Evolutionary conservation across 2,888 invertebrate genomes (phyloP), one percentile per base, ranked within the genome.

Genomic region (Drosophila neotestacea): DNA sequence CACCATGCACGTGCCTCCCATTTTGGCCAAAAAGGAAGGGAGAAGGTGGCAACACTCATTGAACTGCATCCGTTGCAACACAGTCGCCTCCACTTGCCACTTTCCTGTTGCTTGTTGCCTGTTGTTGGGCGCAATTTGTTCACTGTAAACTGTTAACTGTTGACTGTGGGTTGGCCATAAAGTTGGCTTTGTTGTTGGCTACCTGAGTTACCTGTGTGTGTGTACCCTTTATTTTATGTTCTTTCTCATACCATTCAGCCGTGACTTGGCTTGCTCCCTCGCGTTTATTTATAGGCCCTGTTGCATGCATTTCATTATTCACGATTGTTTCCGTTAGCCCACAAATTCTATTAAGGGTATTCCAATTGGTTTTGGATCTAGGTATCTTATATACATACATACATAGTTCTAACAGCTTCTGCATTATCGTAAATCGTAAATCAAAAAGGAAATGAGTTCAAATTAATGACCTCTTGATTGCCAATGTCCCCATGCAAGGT

Each of bases 301-400:
- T 32, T 52, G 50, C 63, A 34, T 79, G 83, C 73, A 85, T 78
- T 87, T 85, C 77, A 87, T 85, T 90, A 88, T 81, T 83, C 75
- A 62, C 71, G 71, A 73, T 77, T 72, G 75, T 79, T 90, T 88
- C 88, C 88, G 88, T 88, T 85, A 79, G 72, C 51, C 72, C 65
- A 89, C 67, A 55, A 65, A 64, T 73, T 73, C 30, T 52, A 60
- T 27, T 42, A 50, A 16, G 38, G 10, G n/a, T 50, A 42, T 51
- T 60, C 38, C 34, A 22, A 42, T 55, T n/a, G 36, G 34, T 22
- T 42, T 30, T 39, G 52, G 46, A 11, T 46, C 41, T 2, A 11
- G 16, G 16, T 16, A 16, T 16, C 16, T 1, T 16, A 16, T 16
- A 16, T 16, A 16, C 16, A 16, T 16, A 16, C 16, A 16, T 16